Conservation (phyloP, 2,797 vertebrate genomes). For the Otolemur crassicaudatus region DNA sequence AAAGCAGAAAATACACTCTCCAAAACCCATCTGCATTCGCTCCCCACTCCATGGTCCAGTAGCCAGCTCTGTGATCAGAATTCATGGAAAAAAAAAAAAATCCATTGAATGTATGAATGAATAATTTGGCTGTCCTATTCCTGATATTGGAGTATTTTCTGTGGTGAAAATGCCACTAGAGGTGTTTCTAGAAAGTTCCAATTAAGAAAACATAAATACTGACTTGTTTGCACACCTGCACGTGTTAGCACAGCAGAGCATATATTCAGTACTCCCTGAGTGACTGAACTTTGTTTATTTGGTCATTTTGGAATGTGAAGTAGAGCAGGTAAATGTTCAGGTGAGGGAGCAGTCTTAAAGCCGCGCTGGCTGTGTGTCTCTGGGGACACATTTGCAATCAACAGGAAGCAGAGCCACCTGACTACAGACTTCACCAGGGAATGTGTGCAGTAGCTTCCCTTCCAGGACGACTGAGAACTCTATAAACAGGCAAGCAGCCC, state of each 20-base stretch:
- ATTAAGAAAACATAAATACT: neutral
- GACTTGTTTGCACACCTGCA: neutral
- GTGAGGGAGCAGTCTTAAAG: neutral
- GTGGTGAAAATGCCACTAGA: neutral
- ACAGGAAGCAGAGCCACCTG: neutral
- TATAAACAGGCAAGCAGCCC: neutral
- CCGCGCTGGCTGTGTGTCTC: too few relatives aligned
- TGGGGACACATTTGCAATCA: neutral
- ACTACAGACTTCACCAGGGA: neutral
- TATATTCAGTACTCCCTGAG: neutral
- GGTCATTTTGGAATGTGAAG: neutral
- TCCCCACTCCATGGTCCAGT: neutral
- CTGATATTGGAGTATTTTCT: slow-evolving; percentile 9
- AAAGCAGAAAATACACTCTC: neutral
- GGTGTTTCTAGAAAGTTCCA: slow-evolving; percentile 19
- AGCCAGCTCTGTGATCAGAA: neutral
- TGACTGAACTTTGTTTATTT: neutral
- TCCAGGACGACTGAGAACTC: neutral
- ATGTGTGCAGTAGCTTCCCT: neutral
- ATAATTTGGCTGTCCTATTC: neutral
- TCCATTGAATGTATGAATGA: neutral
- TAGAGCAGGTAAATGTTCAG: neutral
- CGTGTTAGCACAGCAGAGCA: neutral
- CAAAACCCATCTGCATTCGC: neutral
- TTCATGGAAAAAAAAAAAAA: neutral